Conservation (phyloP, 2,888 invertebrate genomes). For the Machimus atricapillus region DNA sequence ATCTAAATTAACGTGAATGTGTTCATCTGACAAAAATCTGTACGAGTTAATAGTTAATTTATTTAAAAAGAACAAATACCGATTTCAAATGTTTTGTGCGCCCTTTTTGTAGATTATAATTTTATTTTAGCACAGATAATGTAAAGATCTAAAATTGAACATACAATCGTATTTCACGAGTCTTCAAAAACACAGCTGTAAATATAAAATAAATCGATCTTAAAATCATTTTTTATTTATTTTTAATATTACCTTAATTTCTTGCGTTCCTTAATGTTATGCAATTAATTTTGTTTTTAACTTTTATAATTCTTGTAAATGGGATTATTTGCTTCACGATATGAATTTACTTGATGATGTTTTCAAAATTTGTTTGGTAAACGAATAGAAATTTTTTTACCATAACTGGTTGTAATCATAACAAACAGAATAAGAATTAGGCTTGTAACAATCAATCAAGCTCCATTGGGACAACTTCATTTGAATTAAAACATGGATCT, state of each 20-base stretch:
- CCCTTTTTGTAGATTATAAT: too few species aligned
- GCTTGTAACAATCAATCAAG: background rate
- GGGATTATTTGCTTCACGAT: background rate
- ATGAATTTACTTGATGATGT: background rate
- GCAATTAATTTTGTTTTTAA: background rate
- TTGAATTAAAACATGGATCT: background rate
- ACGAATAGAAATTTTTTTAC: background rate
- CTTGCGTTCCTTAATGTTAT: background rate
- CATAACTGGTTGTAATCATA: background rate
- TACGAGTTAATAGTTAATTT: too few species aligned
- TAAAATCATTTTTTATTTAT: background rate
- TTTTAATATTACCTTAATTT: background rate
- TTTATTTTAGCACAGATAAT: too few species aligned
- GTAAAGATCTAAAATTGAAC: too few species aligned
- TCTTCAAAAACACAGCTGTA: background rate
- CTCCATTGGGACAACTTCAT: background rate
- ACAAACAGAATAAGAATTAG: background rate
- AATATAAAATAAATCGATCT: background rate
- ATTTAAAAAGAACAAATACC: too few species aligned
- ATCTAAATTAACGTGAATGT: too few species aligned
- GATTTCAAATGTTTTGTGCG: too few species aligned
- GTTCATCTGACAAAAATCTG: too few species aligned
- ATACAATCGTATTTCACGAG: too few species aligned
- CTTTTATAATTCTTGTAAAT: background rate
- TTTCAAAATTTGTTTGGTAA: background rate